Evolutionary conservation across 1,140 invertebrate species (phyloP).

Genomic region (Papilio xuthus): DNA sequence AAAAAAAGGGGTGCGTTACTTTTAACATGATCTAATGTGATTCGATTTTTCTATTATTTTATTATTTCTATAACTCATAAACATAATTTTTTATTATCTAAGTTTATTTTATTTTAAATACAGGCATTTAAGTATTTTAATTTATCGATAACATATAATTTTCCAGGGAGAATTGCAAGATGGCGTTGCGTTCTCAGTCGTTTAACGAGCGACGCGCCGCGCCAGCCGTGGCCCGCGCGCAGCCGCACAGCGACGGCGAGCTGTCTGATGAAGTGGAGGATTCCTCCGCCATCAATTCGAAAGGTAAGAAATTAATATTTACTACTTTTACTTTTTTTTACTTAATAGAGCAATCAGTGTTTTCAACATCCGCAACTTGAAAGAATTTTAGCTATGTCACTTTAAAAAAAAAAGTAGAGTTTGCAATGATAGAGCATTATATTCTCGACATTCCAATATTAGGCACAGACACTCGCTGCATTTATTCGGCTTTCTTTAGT

Average conservation of each 20-base stretch:
- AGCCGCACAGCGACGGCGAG: slow-evolving; percentile 78
- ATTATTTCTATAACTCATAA: too few relatives aligned
- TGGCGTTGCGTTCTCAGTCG: slow-evolving; percentile 78
- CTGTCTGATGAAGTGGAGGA: slow-evolving; percentile 71
- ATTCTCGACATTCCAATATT: too few relatives aligned
- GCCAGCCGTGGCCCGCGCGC: slow-evolving; percentile 66
- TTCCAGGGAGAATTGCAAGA: slow-evolving; percentile 77
- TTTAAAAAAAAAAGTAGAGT: too few relatives aligned
- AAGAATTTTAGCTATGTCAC: too few relatives aligned
- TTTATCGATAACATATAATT: not conserved
- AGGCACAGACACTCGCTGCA: too few relatives aligned
- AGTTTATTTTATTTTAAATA: not conserved
- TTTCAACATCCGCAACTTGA: too few relatives aligned
- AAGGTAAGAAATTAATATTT: slow-evolving; percentile 51
- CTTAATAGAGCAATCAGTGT: too few relatives aligned
- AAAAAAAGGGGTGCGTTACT: too few relatives aligned
- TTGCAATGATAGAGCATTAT: too few relatives aligned
- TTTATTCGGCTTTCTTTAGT: not conserved
- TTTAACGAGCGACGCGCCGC: slow-evolving; percentile 72
- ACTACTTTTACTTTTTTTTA: too few relatives aligned
- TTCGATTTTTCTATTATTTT: too few relatives aligned
- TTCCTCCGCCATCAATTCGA: slow-evolving; percentile 57
- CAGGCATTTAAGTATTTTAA: not conserved
- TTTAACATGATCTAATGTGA: too few relatives aligned
- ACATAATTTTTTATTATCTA: not conserved